Base-by-base conservation (phyloP, 2,888 invertebrate genomes). In the Rhogogaster chlorosoma region DNA sequence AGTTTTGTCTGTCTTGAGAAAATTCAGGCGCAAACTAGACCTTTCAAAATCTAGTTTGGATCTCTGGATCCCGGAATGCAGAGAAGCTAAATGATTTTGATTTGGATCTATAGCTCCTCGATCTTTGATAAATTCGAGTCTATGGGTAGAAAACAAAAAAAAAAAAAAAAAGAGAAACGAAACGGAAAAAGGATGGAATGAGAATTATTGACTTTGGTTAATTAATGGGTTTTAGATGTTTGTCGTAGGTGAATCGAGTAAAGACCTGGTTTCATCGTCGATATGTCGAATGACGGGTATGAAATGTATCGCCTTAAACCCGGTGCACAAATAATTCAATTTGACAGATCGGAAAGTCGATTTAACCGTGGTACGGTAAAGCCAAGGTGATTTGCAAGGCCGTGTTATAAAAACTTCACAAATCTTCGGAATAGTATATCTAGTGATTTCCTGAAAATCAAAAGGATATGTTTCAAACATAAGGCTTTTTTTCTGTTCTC, bases 331-430 rank as follows among this genome's bases (percentile, higher is more conserved):
- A 61, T 80, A 61, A 80, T 80, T 80, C 80, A 61, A 38, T 80
- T 80, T 12, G 80, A 22, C 36, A 61, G 12, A 49, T 73, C 38
- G 38, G 49, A 61, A 36, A 38, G 38, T 61, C 29, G 36, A 80
- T 36, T 61, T 26, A 73, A 80, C 80, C 38, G 53, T 26, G 32
- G 18, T 38, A 61, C 80, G 15, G 15, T 38, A 38, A 18, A 29
- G 57, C 53, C 36, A 32, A 78, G 57, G 57, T 61, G 38, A 80
- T 80, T 61, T 38, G 80, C 49, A 61, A 80, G 38, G 61, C 10
- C 29, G n/a, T n/a, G 3, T 7, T 22, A 22, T 6, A 26, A 12
- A 45, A 29, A 49, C 29, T 29, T 18, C 18, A n/a, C 26, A 15
- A 75, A 75, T 12, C 53, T 42, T 38, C n/a, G 4, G 10, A n/a